These are phyloP conservation scores for Mus minutoides DNA, from an alignment of 2,797 vertebrate genomes.

Conservation along the genomic window DNA sequence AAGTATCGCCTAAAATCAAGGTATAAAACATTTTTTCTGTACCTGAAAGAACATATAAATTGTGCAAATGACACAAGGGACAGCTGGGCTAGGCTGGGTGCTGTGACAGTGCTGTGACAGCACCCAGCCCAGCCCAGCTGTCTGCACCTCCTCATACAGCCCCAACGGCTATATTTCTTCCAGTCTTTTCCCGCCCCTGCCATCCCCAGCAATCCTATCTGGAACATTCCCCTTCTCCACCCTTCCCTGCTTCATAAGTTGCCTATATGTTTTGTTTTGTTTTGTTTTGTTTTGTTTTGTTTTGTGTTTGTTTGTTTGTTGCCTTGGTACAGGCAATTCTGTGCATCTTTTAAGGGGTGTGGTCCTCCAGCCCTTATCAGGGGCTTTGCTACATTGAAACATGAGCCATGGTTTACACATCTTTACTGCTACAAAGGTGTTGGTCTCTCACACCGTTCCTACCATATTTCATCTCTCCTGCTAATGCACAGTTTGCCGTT, in stretches of 20 bases:
- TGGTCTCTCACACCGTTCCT: background rate
- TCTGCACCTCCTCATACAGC: background rate
- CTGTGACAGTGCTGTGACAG: background rate
- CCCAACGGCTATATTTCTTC: background rate
- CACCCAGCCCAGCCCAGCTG: fast-evolving
- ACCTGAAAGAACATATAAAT: background rate
- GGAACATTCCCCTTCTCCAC: background rate
- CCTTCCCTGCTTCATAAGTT: background rate
- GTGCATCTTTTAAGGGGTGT: background rate
- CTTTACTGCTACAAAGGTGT: background rate
- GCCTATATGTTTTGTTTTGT: background rate
- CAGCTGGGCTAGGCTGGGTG: no score
- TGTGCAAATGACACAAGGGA: background rate
- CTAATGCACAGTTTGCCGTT: background rate
- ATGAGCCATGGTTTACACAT: background rate
- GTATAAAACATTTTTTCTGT: background rate
- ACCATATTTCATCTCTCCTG: background rate
- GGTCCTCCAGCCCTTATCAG: background rate
- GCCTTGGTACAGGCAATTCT: background rate
- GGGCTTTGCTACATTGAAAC: background rate
- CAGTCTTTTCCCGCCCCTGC: no score
- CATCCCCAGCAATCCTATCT: background rate
- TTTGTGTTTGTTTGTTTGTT: background rate
- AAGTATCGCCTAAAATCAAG: background rate
- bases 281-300: background rate